Percentiles rank a stretch among this genome's conserved stretches.
Evolutionary conservation across 2,888 invertebrate genomes (phyloP).

Genomic region (Ectobius pallidus): DNA sequence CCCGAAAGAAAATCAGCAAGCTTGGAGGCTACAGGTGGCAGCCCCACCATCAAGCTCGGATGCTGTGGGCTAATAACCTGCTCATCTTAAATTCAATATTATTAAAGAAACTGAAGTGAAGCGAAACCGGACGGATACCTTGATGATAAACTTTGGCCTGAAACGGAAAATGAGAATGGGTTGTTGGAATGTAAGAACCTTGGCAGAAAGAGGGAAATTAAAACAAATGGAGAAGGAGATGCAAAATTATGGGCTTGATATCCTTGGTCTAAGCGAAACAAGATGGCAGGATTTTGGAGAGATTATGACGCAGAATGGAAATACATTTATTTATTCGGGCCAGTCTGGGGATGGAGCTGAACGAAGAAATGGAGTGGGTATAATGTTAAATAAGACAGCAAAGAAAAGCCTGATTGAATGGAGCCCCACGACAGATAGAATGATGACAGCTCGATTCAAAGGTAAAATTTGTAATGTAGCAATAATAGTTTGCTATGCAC

Average conservation of each 20-base stretch:
- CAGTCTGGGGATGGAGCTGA: neutral
- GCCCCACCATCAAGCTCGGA: neutral
- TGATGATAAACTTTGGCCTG: neutral
- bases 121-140: neutral
- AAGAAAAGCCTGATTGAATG: neutral
- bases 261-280: neutral
- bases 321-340: neutral
- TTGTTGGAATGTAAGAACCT: neutral
- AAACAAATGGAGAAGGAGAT: neutral
- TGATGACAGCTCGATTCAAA: neutral
- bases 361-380: neutral
- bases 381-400: neutral
- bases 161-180: neutral
- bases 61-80: neutral
- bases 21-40: too few species aligned
- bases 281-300: slow-evolving; percentile 10
- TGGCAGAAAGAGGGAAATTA: neutral
- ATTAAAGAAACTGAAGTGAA: neutral
- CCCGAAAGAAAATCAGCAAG: too few species aligned
- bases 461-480: neutral
- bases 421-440: neutral
- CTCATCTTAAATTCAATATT: neutral
- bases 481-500: neutral
- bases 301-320: neutral
- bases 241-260: neutral